Base-by-base conservation (phyloP, 2,888 invertebrate genomes). In the Mechanitis messenoides region DNA sequence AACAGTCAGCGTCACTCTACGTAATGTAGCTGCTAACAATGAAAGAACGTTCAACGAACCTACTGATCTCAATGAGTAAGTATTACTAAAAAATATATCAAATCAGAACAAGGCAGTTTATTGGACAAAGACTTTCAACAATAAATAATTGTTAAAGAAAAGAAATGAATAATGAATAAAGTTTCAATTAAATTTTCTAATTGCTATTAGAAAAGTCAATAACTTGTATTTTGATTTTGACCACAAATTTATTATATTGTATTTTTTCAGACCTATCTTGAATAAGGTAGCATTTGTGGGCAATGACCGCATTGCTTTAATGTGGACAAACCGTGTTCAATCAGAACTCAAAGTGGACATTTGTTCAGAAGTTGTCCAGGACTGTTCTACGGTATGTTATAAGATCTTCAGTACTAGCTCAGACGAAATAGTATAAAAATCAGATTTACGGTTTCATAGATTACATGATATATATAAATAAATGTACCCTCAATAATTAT, bases 241-340 rank as follows among this genome's bases (percentile, higher is more conserved):
- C 38, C 7, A 7, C 2, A 1, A 2, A 9, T 42, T 9, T 1
- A 11, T 9, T 42, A 11, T 3, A 54, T 53, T 58, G 38, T 53
- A 3, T 12, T n/a, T 45, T 72, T 73, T 7, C 71, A 91, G 93
- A 70, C 91, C 93, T 53, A 93, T 94, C 69, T 79, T 95, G 69
- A 92, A 94, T 57, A 87, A 92, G 0, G 94, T 97, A n/a, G 86
- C 92, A 55, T 98, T 97, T 93, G 92, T 95, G 56, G 93, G 93
- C 62, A 92, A 94, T 68, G 85, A 91, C 45, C 86, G 92, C 12
- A 87, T 97, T 12, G 92, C 93, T 7, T 92, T 97, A 12, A 93
- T 96, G 64, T 98, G 97, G 97, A 94, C 97, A 84, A 96, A 97
- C 83, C 91, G 98, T 59, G 93, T 95, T 35, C 98, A 98, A 83